phyloP scores from a whole-genome alignment of 2,888 invertebrate species.

The Synanthedon formicaeformis region DNA sequence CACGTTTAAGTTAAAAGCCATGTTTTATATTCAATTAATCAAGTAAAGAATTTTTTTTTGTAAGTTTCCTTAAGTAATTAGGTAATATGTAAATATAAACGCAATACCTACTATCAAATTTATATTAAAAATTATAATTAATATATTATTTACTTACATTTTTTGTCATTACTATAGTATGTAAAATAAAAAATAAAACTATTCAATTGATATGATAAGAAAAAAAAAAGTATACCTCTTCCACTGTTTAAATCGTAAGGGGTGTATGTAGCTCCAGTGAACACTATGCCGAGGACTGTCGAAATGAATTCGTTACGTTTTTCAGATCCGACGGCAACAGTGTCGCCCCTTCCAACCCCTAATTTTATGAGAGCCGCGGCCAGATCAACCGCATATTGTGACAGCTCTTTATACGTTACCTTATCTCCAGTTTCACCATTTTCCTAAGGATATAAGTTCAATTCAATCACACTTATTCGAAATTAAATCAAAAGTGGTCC shows the following conservation, averaged over 20 bases:
- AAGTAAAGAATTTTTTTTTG: no score
- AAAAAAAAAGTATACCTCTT: no score
- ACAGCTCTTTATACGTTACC: conserved; percentile 60
- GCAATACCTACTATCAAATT: no score
- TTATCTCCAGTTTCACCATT: conserved; percentile 64
- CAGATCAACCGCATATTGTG: conserved; percentile 62
- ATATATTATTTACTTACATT: no score
- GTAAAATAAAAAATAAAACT: not conserved
- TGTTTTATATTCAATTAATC: no score
- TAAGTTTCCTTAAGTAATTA: no score
- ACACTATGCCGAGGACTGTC: conserved; percentile 62
- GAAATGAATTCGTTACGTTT: conserved; percentile 69
- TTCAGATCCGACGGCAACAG: conserved; percentile 71
- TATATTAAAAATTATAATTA: no score
- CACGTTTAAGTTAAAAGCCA: no score
- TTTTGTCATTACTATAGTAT: not conserved
- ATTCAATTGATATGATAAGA: not conserved
- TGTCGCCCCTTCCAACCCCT: conserved; percentile 62
- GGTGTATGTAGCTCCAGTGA: conserved; percentile 41
- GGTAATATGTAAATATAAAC: no score
- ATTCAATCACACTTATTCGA: not conserved
- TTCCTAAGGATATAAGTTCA: conserved; percentile 37
- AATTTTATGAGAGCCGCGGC: conserved; percentile 57
- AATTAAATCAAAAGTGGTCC: no score
- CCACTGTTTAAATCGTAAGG: conserved; percentile 34